Evolutionary conservation across 2,113 vertebrate genomes (phyloP).

Genomic region (Diglossa brunneiventris): DNA sequence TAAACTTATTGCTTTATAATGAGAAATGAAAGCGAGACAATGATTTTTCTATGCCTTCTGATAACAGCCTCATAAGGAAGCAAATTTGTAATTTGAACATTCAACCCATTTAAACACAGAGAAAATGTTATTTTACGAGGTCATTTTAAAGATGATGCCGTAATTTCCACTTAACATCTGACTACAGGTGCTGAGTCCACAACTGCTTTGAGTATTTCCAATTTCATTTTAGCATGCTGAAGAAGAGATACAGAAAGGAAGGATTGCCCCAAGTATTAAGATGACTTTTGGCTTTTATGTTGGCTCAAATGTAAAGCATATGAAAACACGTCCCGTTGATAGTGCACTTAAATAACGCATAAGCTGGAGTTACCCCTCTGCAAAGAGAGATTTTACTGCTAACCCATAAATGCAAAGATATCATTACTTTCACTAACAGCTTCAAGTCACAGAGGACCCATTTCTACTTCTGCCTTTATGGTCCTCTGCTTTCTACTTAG

Average conservation of each 20-base stretch:
- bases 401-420: constrained; percentile 14
- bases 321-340: neutral
- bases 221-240: neutral
- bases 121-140: neutral
- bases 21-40: neutral
- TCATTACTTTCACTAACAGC: constrained; percentile 40
- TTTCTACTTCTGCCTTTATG: constrained; percentile 17
- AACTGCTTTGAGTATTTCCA: neutral
- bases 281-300: neutral
- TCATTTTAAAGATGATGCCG: neutral
- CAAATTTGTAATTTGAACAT: neutral
- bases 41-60: neutral
- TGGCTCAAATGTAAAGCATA: neutral
- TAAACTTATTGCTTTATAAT: neutral
- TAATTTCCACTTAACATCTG: neutral
- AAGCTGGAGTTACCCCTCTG: neutral
- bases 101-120: neutral
- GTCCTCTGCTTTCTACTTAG: neutral
- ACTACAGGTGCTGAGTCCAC: neutral
- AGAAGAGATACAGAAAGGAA: neutral
- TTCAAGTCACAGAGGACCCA: neutral
- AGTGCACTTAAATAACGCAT: neutral
- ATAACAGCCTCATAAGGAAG: neutral
- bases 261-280: neutral
- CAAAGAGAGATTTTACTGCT: constrained; percentile 34